Percentiles rank a stretch among this genome's conserved stretches.
phyloP scores from a whole-genome alignment of 2,797 vertebrate species.

The Peromyscus nudipes region DNA sequence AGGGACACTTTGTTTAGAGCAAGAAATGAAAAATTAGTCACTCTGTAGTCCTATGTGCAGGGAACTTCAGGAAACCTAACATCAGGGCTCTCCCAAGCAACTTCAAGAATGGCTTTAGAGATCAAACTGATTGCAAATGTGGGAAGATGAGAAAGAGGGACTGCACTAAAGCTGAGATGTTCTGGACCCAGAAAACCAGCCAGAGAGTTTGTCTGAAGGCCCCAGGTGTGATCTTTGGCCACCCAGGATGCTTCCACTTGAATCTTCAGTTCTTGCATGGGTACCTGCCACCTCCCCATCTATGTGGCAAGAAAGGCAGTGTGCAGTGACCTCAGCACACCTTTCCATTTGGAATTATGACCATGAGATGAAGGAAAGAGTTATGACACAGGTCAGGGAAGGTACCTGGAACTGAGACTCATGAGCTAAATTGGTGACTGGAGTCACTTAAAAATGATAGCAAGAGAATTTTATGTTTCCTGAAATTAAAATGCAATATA shows the following conservation, averaged over 20 bases:
- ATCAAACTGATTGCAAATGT: neutral
- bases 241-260: neutral
- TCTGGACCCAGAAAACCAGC: neutral
- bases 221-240: neutral
- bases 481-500: conserved; percentile 25
- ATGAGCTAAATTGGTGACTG: neutral
- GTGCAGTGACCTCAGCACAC: neutral
- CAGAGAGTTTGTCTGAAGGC: neutral
- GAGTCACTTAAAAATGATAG: neutral
- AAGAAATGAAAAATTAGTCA: neutral
- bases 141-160: neutral
- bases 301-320: neutral
- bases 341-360: neutral
- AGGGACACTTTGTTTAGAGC: neutral
- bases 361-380: neutral
- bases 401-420: neutral
- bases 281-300: neutral
- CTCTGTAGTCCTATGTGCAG: neutral
- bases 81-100: neutral
- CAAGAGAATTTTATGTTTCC: neutral
- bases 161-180: fast-evolving
- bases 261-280: fast-evolving
- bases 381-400: neutral
- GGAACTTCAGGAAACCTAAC: neutral
- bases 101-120: neutral